Base-by-base conservation (phyloP, 2,888 invertebrate species). In the Xylophagus ater region DNA sequence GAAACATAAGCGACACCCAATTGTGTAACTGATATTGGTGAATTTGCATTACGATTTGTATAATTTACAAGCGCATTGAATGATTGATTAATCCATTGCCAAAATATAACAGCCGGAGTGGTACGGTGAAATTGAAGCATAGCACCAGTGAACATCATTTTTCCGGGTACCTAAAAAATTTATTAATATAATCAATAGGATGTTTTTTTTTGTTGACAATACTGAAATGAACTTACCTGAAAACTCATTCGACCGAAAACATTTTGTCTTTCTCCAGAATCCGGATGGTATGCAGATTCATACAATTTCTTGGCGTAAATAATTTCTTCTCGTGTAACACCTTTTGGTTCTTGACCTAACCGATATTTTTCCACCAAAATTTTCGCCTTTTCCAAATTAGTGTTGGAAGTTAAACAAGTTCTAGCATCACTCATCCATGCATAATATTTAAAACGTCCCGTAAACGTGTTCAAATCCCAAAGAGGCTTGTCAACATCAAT, bases 1-100 rank as follows among this genome's bases (percentile, higher is more conserved):
- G 89, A 84, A 0, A 78, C 74, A 59, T 94, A 96, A 0, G 94
- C 88, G 2, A 81, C 72, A 3, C 79, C 82, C 62, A 94, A 71
- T 60, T 88, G 88, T 1, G 67, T 74, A 0, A 80, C 78, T 3
- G 77, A 78, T 4, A 83, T 71, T 1, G 86, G 83, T 1, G 87
- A 86, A 55, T 88, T 85, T 19, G 88, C 88, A 66, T 90, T 92
- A 28, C 92, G 73, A 61, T 92, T 92, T 3, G 90, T 90, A 61
- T 88, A 92, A 66, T 92, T 92, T 21, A 92, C 90, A n/a, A 90
- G 62, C n/a, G 92, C 92, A 63, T 92, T 92, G 70, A 92, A 92
- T 2, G 89, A 89, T 62, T 92, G 92, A 66, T 92, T 92, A 50
- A 89, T 79, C 82, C 90, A 92, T 61, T 92, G 90, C 90, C 90